Conservation (phyloP, 2,113 vertebrate species). For the Coturnix japonica region DNA sequence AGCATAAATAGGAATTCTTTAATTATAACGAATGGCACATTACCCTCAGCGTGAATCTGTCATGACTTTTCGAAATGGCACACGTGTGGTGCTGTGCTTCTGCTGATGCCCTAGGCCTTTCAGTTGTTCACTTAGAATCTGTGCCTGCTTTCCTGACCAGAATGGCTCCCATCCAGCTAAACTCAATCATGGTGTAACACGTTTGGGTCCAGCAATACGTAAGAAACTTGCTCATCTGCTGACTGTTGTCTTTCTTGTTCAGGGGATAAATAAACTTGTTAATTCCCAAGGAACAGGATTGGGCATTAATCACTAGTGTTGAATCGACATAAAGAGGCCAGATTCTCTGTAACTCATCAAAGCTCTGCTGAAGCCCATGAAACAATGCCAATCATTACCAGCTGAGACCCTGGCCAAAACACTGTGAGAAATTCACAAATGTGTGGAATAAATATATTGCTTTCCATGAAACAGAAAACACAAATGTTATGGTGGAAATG, state of each 20-base stretch:
- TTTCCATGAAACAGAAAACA: conserved; percentile 29
- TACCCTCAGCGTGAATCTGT: conserved; percentile 51
- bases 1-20: conserved; percentile 45
- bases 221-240: conserved; percentile 19
- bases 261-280: conserved; percentile 29
- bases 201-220: background rate
- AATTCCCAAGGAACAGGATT: conserved; percentile 17
- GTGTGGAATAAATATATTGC: background rate
- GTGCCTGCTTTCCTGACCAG: conserved; percentile 20
- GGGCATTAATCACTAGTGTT: conserved; percentile 14
- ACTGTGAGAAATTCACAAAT: background rate
- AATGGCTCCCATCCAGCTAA: background rate
- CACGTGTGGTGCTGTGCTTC: background rate
- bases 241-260: conserved; percentile 1
- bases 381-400: background rate
- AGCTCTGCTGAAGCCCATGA: conserved; percentile 27
- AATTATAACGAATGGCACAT: conserved; percentile 51
- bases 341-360: conserved; percentile 40
- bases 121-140: background rate
- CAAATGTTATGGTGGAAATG: conserved; percentile 3
- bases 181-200: background rate
- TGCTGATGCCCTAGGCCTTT: conserved; percentile 26
- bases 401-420: conserved; percentile 22
- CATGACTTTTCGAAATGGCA: conserved; percentile 39
- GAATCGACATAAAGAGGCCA: background rate